Evolutionary conservation across 2,888 invertebrate species (phyloP).

Genomic region (Zygothrica quintamaculata): DNA sequence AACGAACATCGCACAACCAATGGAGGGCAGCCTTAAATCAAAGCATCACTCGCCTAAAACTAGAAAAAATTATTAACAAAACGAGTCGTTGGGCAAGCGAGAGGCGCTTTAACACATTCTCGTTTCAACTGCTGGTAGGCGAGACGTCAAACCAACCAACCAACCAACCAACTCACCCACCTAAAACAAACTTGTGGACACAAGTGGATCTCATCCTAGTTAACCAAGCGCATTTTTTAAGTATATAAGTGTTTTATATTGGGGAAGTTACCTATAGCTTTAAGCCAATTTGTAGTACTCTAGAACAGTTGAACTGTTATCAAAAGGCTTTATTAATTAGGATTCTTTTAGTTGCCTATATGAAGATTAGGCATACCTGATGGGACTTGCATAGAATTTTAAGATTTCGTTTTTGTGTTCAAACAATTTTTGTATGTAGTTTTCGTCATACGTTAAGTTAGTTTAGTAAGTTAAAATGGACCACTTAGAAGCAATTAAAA

Average conservation of each 20-base stretch:
- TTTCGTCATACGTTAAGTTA: conserved; percentile 32
- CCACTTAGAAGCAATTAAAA: conserved; percentile 18
- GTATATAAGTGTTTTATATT: conserved; percentile 21
- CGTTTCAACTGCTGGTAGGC: conserved; percentile 24
- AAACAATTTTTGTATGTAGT: too few relatives aligned
- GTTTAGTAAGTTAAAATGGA: conserved; percentile 32
- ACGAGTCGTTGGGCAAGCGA: conserved; percentile 22
- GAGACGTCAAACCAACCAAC: conserved; percentile 29
- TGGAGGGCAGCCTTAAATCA: conserved; percentile 45
- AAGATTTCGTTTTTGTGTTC: conserved; percentile 4
- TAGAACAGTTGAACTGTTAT: conserved; percentile 46
- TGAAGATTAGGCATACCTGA: conserved; percentile 9
- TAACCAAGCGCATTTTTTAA: conserved; percentile 23
- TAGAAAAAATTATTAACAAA: conserved; percentile 37
- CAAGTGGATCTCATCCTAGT: conserved; percentile 36
- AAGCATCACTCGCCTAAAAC: conserved; percentile 26
- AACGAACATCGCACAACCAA: conserved; percentile 59
- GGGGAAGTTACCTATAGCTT: conserved; percentile 19
- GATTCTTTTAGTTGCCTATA: conserved; percentile 1
- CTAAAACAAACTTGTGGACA: conserved; percentile 36
- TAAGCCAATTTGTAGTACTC: conserved; percentile 25
- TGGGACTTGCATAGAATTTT: conserved; percentile 2
- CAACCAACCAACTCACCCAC: conserved; percentile 28
- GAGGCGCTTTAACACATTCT: conserved; percentile 26
- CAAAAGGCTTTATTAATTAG: conserved; percentile 1